Base-by-base conservation (phyloP, 2,113 vertebrate species). In the Brachyistius frenatus region DNA sequence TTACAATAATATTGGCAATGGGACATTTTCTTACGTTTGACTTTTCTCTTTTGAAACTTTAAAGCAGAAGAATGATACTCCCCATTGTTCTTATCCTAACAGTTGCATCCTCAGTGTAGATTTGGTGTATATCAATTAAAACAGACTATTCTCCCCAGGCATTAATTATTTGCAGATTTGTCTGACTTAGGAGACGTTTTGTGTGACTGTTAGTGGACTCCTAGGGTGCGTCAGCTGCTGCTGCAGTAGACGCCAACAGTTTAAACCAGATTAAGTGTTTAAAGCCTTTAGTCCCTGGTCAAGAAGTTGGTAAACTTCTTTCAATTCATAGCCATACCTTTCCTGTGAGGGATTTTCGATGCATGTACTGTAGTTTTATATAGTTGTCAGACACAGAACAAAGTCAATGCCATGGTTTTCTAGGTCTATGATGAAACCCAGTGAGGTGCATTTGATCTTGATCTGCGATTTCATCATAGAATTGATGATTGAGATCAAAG, bases 111-210 rank as follows among this genome's bases (percentile, higher is more conserved):
- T 72, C 11, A 44, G 36, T 58, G 54, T 55, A 84, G 63, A 67
- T 76, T 67, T 49, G 30, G 50, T 54, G 50, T 60, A 11, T 8
- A 76, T 50, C 39, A 64, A 52, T 71, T 69, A 71, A 79, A 76
- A 54, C 6, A 32, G 37, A n/a, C 15, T 37, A 75, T 80, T 76
- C 41, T 50, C 41, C 61, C 41, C 32, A 70, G 68, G 61, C 82
- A 86, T 81, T 78, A 81, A 86, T 84, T 87, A 83, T 86, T 83
- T 84, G 83, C 80, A 86, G 61, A 88, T 90, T 85, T 88, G 75
- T 90, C 39, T 47, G 73, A 85, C 53, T 85, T 84, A 47, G 39
- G 64, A 63, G 68, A 58, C 56, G 13, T 83, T 74, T 67, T 61
- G 52, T 68, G 62, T 63, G 3, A 67, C 41, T 37, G 65, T 80